Percentiles rank a stretch among this genome's conserved stretches.
These are phyloP conservation scores for Chromis chromis DNA, from an alignment of 2,797 vertebrate genomes.

Conservation along the genomic window DNA sequence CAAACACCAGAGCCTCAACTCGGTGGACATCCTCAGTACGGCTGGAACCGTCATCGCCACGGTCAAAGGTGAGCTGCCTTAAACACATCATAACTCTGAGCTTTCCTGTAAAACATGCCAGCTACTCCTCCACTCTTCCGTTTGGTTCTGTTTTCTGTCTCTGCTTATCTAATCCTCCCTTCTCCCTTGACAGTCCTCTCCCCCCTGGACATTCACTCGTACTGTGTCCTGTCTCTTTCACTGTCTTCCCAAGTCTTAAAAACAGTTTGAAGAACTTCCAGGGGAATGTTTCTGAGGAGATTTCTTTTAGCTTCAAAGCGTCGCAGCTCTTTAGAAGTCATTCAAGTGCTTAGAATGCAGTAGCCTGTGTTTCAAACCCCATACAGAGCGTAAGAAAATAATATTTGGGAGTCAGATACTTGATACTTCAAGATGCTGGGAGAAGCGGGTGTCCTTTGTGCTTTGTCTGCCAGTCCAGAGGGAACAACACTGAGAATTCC, in stretches of 20 bases:
- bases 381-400: constrained; percentile 55
- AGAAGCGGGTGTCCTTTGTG: constrained; percentile 64
- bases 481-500: constrained; percentile 65
- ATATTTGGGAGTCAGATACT: constrained; percentile 63
- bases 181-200: constrained; percentile 47
- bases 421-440: constrained; percentile 47
- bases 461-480: constrained; percentile 63
- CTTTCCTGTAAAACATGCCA: constrained; percentile 51
- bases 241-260: constrained; percentile 28
- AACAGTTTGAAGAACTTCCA: constrained; percentile 20
- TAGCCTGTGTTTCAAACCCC: constrained; percentile 55
- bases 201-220: constrained; percentile 49
- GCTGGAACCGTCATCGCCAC: constrained; percentile 94
- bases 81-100: constrained; percentile 17
- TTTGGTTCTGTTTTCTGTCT: constrained; percentile 72
- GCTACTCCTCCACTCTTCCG: constrained; percentile 60
- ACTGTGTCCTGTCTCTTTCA: constrained; percentile 41
- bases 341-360: constrained; percentile 37
- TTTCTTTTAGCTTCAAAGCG: constrained; percentile 47
- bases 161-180: constrained; percentile 58
- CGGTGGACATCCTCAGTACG: constrained; percentile 94
- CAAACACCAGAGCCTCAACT: constrained; percentile 96
- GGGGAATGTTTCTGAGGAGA: constrained; percentile 29
- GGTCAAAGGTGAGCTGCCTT: constrained; percentile 92
- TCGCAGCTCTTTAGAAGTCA: constrained; percentile 39